A percentile compares a stretch with the other conserved stretches of the same genome.
These are phyloP conservation scores for Stictonetta naevosa DNA, from an alignment of 2,113 vertebrate species.

Conservation along the genomic window DNA sequence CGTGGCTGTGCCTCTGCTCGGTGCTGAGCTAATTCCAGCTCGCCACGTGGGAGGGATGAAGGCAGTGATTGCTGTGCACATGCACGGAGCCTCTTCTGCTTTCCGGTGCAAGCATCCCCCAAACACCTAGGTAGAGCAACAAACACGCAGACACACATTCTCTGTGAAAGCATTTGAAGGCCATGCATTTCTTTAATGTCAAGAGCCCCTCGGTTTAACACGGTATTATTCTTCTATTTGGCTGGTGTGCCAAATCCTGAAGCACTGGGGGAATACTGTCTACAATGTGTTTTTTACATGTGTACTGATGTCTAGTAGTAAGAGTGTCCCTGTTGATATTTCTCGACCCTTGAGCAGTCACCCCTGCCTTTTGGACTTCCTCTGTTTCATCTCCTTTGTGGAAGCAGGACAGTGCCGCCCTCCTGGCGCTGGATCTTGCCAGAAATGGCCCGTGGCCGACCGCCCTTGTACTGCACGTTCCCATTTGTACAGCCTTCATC, in stretches of 20 bases:
- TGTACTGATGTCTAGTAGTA: neutral
- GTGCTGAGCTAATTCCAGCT: accelerated
- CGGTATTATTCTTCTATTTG: neutral
- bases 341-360: too few species aligned
- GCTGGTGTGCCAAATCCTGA: neutral
- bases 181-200: neutral
- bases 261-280: neutral
- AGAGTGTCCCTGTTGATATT: neutral
- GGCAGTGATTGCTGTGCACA: neutral
- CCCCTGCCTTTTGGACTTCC: neutral
- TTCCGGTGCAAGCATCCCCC: neutral
- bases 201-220: neutral
- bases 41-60: accelerated
- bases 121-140: too few species aligned
- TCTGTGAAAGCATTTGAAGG: neutral
- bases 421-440: neutral
- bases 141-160: accelerated
- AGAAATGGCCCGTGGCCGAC: neutral
- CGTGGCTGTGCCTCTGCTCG: accelerated
- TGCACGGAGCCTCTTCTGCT: accelerated
- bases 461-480: accelerated
- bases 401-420: too few species aligned
- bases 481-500: neutral
- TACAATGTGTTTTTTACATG: neutral
- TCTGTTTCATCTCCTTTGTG: neutral